Base-by-base conservation (phyloP, 2,113 vertebrate species). In the Channa argus region DNA sequence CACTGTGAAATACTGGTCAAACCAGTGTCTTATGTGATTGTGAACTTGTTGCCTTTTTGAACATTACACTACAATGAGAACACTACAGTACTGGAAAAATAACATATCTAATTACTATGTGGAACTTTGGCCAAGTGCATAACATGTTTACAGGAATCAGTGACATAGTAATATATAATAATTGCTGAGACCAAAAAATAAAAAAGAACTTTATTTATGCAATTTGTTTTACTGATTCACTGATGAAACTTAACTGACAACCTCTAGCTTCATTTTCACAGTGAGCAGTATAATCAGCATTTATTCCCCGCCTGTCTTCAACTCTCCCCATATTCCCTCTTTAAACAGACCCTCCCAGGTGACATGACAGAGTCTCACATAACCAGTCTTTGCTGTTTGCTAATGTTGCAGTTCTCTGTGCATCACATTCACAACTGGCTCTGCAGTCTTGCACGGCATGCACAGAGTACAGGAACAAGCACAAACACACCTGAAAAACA, bases 401-500 rank as follows among this genome's bases (percentile, higher is more conserved):
- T 81, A 83, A 81, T 58, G 78, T 78, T 77, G 77, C 83, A 66
- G 77, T 79, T 83, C 76, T 77, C 69, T 67, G 78, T 82, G 86
- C 74, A 85, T 90, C 79, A 56, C 79, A 68, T 79, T 87, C 86
- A 76, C 86, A 84, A 82, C 86, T 79, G 84, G 86, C 77, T 74
- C 59, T 84, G 84, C 87, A 80, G 79, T 87, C 80, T 79, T 71
- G 71, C 87, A 83, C 84, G 89, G 85, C 80, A 59, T 79, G 85
- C 60, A 4, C 38, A 51, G 38, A 60, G 45, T 80, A 68, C 77
- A 85, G 80, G 82, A 62, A 80, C 84, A 49, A 85, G 79, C 77
- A 79, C 86, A 85, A 86, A 83, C 80, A 86, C 86, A 87, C 82
- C 87, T 88, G 82, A 89, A 81, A 62, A 82, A 82, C 86, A 87